These are phyloP conservation scores for Morone chrysops DNA, from an alignment of 2,113 vertebrate genomes.

Conservation along the genomic window DNA sequence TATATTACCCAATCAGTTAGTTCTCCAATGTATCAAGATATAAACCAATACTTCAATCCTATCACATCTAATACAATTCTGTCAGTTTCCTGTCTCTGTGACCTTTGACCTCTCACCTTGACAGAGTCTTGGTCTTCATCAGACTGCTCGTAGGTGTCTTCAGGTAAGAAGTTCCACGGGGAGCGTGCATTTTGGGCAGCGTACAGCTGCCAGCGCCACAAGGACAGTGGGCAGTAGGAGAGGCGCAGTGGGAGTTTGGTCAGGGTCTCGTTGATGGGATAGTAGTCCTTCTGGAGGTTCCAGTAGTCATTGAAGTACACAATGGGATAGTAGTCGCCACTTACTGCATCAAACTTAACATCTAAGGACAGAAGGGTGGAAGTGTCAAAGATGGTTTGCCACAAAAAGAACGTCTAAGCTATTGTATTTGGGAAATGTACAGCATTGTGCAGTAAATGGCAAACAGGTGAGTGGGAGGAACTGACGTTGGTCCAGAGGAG, in stretches of 20 bases:
- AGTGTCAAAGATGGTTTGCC: conserved; percentile 9
- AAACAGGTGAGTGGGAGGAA: neutral
- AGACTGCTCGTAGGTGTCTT: conserved; percentile 94
- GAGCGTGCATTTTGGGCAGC: conserved; percentile 93
- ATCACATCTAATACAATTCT: neutral
- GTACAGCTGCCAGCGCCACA: conserved; percentile 98
- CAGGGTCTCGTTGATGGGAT: conserved; percentile 91
- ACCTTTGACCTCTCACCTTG: conserved; percentile 84
- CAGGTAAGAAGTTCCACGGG: conserved; percentile 94
- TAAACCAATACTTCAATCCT: neutral
- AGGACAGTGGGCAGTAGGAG: conserved; percentile 91
- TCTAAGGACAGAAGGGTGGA: conserved; percentile 80
- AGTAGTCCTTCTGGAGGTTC: conserved; percentile 98
- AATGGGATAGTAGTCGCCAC: conserved; percentile 96
- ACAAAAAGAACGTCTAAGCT: neutral
- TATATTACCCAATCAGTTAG: neutral
- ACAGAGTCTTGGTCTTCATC: conserved; percentile 97
- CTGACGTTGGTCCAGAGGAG: conserved; percentile 95
- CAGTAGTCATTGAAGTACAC: conserved; percentile 98
- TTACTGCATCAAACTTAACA: conserved; percentile 95
- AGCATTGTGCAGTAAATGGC: neutral
- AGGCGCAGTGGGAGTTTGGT: conserved; percentile 88
- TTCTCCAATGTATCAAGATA: neutral
- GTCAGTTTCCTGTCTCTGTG: neutral
- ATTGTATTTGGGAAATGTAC: neutral